Base-by-base conservation (phyloP, 2,888 invertebrate genomes). In the Agriotes lineatus region DNA sequence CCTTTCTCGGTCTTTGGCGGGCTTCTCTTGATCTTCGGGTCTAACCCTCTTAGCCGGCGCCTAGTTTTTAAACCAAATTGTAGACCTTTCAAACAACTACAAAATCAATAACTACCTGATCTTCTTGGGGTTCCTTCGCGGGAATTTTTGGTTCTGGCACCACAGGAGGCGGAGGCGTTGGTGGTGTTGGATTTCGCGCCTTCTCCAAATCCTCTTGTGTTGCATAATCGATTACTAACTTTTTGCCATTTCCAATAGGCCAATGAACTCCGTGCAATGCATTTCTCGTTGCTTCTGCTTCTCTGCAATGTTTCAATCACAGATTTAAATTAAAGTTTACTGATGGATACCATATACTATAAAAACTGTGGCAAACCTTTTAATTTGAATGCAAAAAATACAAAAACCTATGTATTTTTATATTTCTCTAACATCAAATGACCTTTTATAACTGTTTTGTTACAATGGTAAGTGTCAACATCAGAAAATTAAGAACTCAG, bases 201-300 rank as follows among this genome's bases (percentile, higher is more conserved):
- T 89, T 88, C 60, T 92, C 90, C 89, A 95, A 90, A 70, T 94
- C 94, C 72, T 93, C 93, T 78, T 90, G 88, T 25, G 91, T 91
- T 1, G 95, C 93, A 85, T 94, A 98, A 79, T 97, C 97, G 4
- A 98, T 97, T 80, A 91, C 89, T 59, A 99, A 87, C 72, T 93
- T 91, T 83, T 98, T 98, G 1, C 97, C 97, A 86, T 98, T 99
- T 19, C 97, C 96, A 33, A 93, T 89, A 1, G 99, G 99, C 98
- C 99, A 99, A 72, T 93, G 91, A 7, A 96, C 94, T 58, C 96
- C 97, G 86, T 99, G 97, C 56, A 99, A 86, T 1, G 96, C 96
- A 84, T 96, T 94, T 73, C 97, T 89, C 0, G 98, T 96, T 79
- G 93, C 93, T 72, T 92, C 90, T 0, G 99, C 97, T 86, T 95